These are phyloP conservation scores for Diplazon laetatorius DNA, from an alignment of 2,888 invertebrate species.

Conservation along the genomic window DNA sequence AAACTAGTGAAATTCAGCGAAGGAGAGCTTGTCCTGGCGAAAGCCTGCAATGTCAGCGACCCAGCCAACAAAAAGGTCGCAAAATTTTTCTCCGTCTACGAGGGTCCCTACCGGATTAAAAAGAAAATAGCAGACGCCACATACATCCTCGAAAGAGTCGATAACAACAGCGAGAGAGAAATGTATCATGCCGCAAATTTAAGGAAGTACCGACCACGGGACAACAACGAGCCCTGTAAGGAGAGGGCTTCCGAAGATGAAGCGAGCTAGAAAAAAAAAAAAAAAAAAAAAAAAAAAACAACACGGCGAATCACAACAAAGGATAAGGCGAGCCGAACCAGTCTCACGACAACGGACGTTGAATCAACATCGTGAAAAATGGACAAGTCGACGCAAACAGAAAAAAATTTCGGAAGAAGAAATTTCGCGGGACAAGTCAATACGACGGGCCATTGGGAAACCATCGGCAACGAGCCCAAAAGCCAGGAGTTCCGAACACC, in stretches of 20 bases:
- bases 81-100: constrained; percentile 18
- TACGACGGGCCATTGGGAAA: not conserved
- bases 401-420: not conserved
- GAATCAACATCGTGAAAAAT: not conserved
- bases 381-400: not conserved
- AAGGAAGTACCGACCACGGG: not conserved
- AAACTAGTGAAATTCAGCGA: not conserved
- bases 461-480: not conserved
- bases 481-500: too few relatives aligned
- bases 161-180: not conserved
- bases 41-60: not conserved
- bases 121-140: not conserved
- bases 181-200: constrained; percentile 9
- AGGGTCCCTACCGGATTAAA: constrained; percentile 7
- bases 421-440: not conserved
- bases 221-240: not conserved
- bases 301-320: not conserved
- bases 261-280: too few relatives aligned
- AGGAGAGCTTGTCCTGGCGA: not conserved
- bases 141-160: constrained; percentile 4
- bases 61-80: constrained; percentile 8
- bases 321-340: not conserved
- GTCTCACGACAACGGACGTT: not conserved
- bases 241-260: too few relatives aligned
- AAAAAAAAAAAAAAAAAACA: not conserved